Conservation (phyloP, 2,888 invertebrate genomes). For the Ophion ellenae region DNA sequence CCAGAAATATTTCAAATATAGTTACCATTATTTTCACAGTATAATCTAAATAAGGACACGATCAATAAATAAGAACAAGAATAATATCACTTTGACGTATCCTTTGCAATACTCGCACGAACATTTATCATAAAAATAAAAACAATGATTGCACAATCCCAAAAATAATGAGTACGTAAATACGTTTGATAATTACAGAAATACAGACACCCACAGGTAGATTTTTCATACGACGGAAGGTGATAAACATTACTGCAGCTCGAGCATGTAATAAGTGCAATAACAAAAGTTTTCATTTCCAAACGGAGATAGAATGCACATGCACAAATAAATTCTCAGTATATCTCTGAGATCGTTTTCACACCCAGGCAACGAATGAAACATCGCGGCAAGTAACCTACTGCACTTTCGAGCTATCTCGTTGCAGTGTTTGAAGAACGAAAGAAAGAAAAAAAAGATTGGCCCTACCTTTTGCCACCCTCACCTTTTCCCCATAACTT, state of each 20-base stretch:
- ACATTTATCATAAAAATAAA: too few species aligned
- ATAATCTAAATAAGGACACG: too few species aligned
- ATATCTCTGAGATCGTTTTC: constrained; percentile 41
- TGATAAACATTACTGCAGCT: not conserved
- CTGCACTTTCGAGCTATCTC: constrained; percentile 60
- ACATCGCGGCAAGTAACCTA: constrained; percentile 47
- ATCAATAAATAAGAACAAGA: too few species aligned
- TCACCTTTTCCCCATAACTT: constrained; percentile 56
- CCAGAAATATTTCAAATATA: too few species aligned
- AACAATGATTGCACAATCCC: too few species aligned
- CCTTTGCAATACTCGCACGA: not conserved
- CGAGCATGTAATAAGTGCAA: not conserved
- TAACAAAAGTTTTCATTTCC: not conserved
- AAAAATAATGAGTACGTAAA: too few species aligned
- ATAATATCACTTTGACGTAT: not conserved
- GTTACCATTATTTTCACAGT: too few species aligned
- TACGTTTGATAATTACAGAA: too few species aligned
- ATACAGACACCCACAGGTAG: too few species aligned
- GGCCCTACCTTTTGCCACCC: constrained; percentile 60
- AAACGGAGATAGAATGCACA: not conserved
- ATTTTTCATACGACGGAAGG: not conserved
- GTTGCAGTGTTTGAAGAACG: constrained; percentile 30
- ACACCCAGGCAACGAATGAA: constrained; percentile 40
- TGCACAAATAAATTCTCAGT: constrained; percentile 21
- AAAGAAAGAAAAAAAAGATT: constrained; percentile 15